Base-by-base conservation (phyloP, 2,888 invertebrate species). In the Apamea monoglypha region DNA sequence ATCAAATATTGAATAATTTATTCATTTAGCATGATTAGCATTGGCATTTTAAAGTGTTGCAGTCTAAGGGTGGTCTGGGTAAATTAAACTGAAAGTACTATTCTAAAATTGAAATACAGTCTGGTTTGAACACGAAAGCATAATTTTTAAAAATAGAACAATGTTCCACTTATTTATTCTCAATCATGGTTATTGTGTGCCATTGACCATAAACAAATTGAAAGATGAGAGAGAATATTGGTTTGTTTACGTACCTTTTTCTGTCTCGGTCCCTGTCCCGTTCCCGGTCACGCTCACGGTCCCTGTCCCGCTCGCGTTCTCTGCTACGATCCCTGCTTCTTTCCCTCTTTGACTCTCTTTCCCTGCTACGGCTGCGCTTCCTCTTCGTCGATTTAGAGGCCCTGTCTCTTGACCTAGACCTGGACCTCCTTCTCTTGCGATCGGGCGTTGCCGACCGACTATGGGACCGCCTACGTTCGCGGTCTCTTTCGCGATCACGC, bases 311-410 rank as follows among this genome's bases (percentile, higher is more conserved):
- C 63, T 96, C 94, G 56, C 96, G 94, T 21, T 97, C 97, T 80
- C 97, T 95, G 68, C 97, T 97, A 44, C 94, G 91, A 81, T 91
- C 91, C 25, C 89, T 82, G 61, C 91, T 91, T 1, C 81, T 69
- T 69, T 81, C 81, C 85, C 97, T 95, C 77, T 97, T 97, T 0
- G 97, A 96, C 25, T 98, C 97, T 63, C 98, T 93, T 29, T 98
- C 98, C 82, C 98, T 96, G 69, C 98, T 98, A 87, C 98, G 97
- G 90, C 98, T 98, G 80, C 98, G 97, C 90, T 98, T 97, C 89
- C 98, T 97, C 83, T 98, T 97, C 29, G 96, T 96, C 44, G 97
- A 96, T 92, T 98, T 97, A 16, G 97, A 95, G 69, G 94, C 93
- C 78, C 98, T 96, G 70, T 98, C 98, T 78, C 97, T 95, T 88